Base-by-base conservation (phyloP, 2,113 vertebrate species). In the Anolis carolinensis region DNA sequence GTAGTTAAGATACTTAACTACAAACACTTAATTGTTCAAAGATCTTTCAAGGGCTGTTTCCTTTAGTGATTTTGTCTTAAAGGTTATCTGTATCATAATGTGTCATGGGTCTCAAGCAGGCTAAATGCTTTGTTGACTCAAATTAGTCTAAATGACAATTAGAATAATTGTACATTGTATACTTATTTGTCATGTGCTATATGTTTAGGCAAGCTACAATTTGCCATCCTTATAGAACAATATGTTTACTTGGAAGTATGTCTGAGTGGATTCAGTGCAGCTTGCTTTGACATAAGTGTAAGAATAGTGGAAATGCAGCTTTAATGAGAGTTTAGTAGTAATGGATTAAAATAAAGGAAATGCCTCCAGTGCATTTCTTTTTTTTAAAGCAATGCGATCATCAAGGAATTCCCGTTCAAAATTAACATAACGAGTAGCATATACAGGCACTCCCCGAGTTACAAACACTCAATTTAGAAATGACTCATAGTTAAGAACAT, bases 171-270 rank as follows among this genome's bases (percentile, higher is more conserved):
- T 71, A 18, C 13, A 48, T 73, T 16, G 39, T 44, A 80, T 59
- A 79, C 7, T 34, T 13, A 85, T 85, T n/a, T 4, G 36, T 85
- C 79, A 7, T 65, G 59, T 70, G 52, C 25, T 68, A 48, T 70
- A 55, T 52, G 32, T 68, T 16, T 55, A 70, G 70, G 14, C n/a
- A 80, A 72, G 21, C 77, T 63, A n/a, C 52, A 14, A 32, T 73
- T 44, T 65, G 68, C 20, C n/a, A 30, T 63, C 36, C 20, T 75
- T 32, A 63, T 18, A n/a, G 32, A n/a, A 18, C 9, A 68, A 68
- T 52, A 74, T 83, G 27, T 83, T 44, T 83, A 75, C 59, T 83
- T 75, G 63, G 52, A 75, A 83, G 30, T 63, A 83, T 74, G 25
- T 39, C 36, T 34, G 25, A 63, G 2, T 72, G 71, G 74, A 25